Evolutionary conservation across 2,113 vertebrate genomes (phyloP), one percentile per base, ranked within the genome.

Genomic region (Scomber japonicus): DNA sequence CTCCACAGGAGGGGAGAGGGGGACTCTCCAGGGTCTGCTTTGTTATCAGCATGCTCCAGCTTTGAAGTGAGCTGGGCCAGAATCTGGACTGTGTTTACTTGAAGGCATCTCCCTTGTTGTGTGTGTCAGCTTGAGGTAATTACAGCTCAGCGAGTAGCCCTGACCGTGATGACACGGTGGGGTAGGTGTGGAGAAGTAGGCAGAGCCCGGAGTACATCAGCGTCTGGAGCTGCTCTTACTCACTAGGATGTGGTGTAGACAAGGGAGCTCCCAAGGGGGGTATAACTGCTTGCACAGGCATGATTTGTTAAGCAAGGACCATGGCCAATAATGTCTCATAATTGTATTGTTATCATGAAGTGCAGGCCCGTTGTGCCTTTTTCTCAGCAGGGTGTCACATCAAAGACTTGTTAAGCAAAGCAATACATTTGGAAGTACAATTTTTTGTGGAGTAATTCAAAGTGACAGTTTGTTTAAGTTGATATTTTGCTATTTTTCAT

Each of bases 171-270:
- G 88, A 91, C 89, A 84, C 16, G 62, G 71, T 57, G 59, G 78
- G 83, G 88, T 53, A 73, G 85, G 80, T 81, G 73, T 78, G 83
- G 84, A 76, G 83, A 75, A 67, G 77, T n/a, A 71, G 86, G 83
- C 75, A 66, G 75, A 68, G 85, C 71, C 50, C 16, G 0, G 40
- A 75, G 86, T 77, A 70, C 82, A 87, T 84, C 87, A 87, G 81
- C 12, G 92, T 94, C 92, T 93, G 71, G 79, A 65, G 81, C 80
- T 72, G 66, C 65, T 86, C 90, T 95, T 93, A 93, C 93, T 95
- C 94, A 94, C 82, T 55, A 77, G 91, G 94, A 93, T 90, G 90
- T 90, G 90, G 89, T 51, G 57, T 48, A 94, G 93, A 94, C 91
- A 11, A 82, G 78, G 76, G 67, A 80, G 81, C 74, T 60, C 71